Percentiles rank a stretch among this genome's conserved stretches.
These are phyloP conservation scores for Enchytraeus crypticus DNA, from an alignment of 2,888 invertebrate species.

Conservation along the genomic window DNA sequence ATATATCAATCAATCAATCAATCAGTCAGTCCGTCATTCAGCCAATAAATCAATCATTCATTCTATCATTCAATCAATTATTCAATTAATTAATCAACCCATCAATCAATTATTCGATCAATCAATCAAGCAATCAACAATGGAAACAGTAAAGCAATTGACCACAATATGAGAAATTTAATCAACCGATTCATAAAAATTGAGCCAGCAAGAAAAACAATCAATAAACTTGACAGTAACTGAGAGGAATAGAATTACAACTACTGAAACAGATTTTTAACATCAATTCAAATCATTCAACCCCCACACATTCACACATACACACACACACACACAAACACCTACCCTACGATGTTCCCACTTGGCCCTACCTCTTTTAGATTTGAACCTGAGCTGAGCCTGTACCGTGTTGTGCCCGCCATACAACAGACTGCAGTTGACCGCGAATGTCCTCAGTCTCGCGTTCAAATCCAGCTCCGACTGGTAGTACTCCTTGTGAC, in stretches of 20 bases:
- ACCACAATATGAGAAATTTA: not conserved
- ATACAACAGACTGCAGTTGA: slow-evolving; percentile 43
- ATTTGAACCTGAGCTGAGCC: slow-evolving; percentile 42
- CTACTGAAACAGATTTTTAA: not conserved
- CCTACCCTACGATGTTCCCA: too few species aligned
- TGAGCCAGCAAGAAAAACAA: not conserved
- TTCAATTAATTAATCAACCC: too few species aligned
- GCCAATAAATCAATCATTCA: too few species aligned
- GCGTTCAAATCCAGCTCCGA: slow-evolving; percentile 46
- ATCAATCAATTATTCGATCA: too few species aligned
- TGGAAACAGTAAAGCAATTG: not conserved
- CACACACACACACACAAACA: too few species aligned
- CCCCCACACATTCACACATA: too few species aligned
- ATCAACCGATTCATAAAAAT: not conserved
- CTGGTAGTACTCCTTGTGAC: slow-evolving; percentile 39
- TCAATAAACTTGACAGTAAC: not conserved
- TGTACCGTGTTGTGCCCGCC: slow-evolving; percentile 47
- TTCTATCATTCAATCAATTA: too few species aligned
- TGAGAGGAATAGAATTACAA: not conserved
- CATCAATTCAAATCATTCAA: not conserved
- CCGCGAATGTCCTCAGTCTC: slow-evolving; percentile 44
- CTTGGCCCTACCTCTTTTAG: slow-evolving; percentile 40
- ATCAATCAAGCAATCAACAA: too few species aligned
- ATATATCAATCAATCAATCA: too few species aligned
- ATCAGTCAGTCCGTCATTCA: too few species aligned